Base-by-base conservation (phyloP, 2,797 vertebrate species). In the Betta splendens region DNA sequence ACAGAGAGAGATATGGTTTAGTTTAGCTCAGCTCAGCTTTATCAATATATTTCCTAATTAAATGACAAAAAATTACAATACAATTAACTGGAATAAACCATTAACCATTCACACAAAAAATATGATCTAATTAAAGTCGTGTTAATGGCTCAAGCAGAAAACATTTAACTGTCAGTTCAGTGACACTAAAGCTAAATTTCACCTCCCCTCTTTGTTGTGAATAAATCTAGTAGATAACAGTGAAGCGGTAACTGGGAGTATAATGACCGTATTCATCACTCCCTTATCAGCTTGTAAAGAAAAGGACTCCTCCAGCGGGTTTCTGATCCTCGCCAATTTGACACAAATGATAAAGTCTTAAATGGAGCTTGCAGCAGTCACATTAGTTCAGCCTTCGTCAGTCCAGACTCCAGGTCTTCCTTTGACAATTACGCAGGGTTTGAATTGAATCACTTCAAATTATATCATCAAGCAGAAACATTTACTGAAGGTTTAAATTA, bases 201-300 rank as follows among this genome's bases (percentile, higher is more conserved):
- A 17, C 51, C 42, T 49, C 28, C 44, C n/a, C 32, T 55, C 38
- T 56, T 42, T 72, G 79, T 75, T 80, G 75, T 83, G 76, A 85
- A 87, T 85, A 78, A 79, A 84, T 87, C 81, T 54, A 45, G 47
- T 3, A 81, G 84, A 88, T 85, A 83, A 83, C 70, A 49, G 59
- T 56, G 17, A 47, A 71, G 70, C 62, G 72, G 83, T 82, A 85
- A 80, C 79, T 81, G 70, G 40, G 59, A 67, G 36, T 40, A 46
- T 83, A 88, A 90, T 77, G 82, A 87, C 69, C 64, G 60, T 64
- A 89, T 91, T 82, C 61, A 84, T 91, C 85, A 85, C 62, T 55
- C 25, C 54, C 58, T 80, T 84, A 86, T 89, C 87, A 67, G 55
- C 60, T 39, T 45, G 42, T 78, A 48, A 42, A 61, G 64, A 35